Conservation (phyloP, 2,113 vertebrate species). For the Hydrochoerus hydrochaeris region DNA sequence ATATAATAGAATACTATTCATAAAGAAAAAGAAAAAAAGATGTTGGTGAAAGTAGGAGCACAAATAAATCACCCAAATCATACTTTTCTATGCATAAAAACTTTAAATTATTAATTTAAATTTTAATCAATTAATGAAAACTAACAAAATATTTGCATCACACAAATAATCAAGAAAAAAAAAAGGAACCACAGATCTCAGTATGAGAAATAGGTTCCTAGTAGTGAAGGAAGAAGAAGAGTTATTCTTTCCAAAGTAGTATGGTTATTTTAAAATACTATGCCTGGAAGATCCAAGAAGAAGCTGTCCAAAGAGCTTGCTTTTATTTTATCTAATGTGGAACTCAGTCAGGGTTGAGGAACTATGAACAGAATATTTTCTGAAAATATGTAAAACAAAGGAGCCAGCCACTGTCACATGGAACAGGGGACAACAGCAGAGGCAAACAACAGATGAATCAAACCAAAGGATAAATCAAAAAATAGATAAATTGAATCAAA, state of each 20-base stretch:
- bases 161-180: neutral
- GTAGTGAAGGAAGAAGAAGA: neutral
- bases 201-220: neutral
- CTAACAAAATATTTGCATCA: neutral
- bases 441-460: neutral
- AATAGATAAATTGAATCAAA: neutral
- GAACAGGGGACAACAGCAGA: neutral
- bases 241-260: neutral
- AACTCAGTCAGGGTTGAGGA: neutral
- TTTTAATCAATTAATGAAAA: neutral
- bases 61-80: neutral
- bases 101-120: neutral
- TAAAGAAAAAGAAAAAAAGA: neutral
- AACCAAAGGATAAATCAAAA: neutral
- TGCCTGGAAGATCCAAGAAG: no score
- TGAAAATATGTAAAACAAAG: neutral
- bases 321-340: neutral
- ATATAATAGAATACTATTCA: neutral
- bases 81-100: neutral
- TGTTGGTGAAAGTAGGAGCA: no score
- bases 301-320: neutral
- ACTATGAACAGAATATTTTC: neutral
- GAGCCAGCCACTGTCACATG: neutral
- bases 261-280: neutral
- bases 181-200: neutral